Percentiles rank a stretch among this genome's conserved stretches.
These are phyloP conservation scores for Heterodera schachtii DNA, from an alignment of 1,140 invertebrate species.

Conservation along the genomic window DNA sequence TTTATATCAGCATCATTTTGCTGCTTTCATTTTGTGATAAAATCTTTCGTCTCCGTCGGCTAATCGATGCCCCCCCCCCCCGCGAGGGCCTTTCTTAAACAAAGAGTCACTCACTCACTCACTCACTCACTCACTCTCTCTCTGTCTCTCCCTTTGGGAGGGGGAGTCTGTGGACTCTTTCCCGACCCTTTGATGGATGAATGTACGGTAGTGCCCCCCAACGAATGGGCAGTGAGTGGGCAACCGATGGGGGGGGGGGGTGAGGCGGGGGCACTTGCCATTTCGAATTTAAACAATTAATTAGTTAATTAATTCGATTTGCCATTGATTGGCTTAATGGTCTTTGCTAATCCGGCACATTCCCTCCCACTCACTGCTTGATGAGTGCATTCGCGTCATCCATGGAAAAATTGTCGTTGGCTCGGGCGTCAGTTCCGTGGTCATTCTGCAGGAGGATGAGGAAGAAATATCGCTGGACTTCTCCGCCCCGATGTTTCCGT, in stretches of 20 bases:
- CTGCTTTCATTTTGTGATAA: background rate
- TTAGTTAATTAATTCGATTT: background rate
- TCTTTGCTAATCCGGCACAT: no score
- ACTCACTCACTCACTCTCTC: background rate
- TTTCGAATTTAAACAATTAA: no score
- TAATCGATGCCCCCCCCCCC: background rate
- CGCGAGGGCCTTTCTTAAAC: no score
- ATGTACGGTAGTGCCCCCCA: background rate
- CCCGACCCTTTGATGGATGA: background rate
- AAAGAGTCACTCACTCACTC: background rate
- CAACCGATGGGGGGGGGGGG: background rate
- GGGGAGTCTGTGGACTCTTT: background rate
- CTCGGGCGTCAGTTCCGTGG: constrained; percentile 3
- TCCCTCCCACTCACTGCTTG: constrained; percentile 40
- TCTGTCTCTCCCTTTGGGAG: background rate
- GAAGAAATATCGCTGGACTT: background rate
- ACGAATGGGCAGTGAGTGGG: background rate
- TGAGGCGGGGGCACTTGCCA: background rate
- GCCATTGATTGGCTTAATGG: no score
- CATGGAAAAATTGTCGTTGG: constrained; percentile 51
- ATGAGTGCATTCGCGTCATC: constrained; percentile 59
- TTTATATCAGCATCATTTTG: background rate
- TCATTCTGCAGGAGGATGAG: background rate
- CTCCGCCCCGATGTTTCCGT: background rate
- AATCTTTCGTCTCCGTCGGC: background rate